These are phyloP conservation scores for Athalia rosae DNA, from an alignment of 2,888 invertebrate genomes.

Conservation along the genomic window DNA sequence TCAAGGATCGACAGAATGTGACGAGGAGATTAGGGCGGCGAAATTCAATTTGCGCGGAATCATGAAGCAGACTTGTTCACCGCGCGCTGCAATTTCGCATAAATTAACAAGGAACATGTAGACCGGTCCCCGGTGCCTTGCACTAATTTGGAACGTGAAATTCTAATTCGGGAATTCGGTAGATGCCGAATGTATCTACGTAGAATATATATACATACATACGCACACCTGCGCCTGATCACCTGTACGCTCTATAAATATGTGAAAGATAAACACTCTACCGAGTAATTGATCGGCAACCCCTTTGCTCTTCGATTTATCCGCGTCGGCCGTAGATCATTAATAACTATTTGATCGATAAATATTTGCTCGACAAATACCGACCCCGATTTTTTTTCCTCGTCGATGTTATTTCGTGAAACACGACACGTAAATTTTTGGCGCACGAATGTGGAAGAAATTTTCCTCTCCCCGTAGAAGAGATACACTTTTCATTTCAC, in stretches of 20 bases:
- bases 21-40: conserved; percentile 7
- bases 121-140: not conserved
- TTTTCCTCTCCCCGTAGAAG: too few relatives aligned
- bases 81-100: conserved; percentile 32
- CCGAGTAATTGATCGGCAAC: not conserved
- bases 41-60: conserved; percentile 40
- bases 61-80: conserved; percentile 16
- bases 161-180: conserved; percentile 1
- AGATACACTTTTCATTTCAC: too few relatives aligned
- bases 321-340: not conserved
- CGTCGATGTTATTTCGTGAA: too few relatives aligned
- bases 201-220: too few relatives aligned
- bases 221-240: too few relatives aligned
- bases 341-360: too few relatives aligned
- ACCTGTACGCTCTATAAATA: too few relatives aligned
- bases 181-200: not conserved
- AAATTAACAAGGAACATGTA: conserved; percentile 19
- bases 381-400: too few relatives aligned
- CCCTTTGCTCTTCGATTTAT: not conserved
- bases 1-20: conserved; percentile 25
- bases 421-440: too few relatives aligned
- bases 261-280: not conserved
- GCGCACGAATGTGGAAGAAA: too few relatives aligned
- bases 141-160: conserved; percentile 14
- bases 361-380: too few relatives aligned